Base-by-base conservation (phyloP, 1,140 invertebrate species). In the Palaemon carinicauda region DNA sequence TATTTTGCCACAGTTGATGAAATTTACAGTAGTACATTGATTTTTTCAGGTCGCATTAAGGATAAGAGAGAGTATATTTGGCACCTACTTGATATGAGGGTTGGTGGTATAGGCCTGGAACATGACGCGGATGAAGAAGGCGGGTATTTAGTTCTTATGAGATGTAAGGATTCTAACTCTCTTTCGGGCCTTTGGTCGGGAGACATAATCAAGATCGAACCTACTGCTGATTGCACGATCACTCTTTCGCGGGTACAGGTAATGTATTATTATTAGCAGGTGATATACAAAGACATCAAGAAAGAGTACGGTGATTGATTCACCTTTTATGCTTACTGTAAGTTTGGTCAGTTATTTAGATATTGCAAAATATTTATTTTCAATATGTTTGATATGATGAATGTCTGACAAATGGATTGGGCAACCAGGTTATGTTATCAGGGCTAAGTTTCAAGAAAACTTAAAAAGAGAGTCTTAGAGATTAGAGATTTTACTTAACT, bases 181-280 rank as follows among this genome's bases (percentile, higher is more conserved):
- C 65, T 65, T 24, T 79, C 74, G 27, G 33, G 29, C 9, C 54
- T 87, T 5, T 91, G 24, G 79, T 65, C 19, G 91, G 92, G 92
- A 71, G 87, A 56, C 65, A 90, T 88, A 33, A 90, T 93, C 10
- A 85, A 90, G 60, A 91, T 93, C 12, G 92, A 92, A 80, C 91
- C 92, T 9, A 92, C 92, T 27, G 92, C 92, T 31, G 92, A 93
- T 88, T 92, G 91, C 12, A 91, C 92, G 50, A 92, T 93, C 74
- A 92, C 92, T 71, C 90, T 87, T n/a, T 79, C 71, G 33, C 87
- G 80, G 69, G 79, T 87, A 33, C 19, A 85, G 75, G 80, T 89
- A 60, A 53, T 51, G 21, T 31, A 54, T 79, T 1, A 24, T 33
- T 29, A 24, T 52, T 19, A 52, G n/a, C 29, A 24, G 1, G 27